These are phyloP conservation scores for Brachyptera putata DNA, from an alignment of 2,888 invertebrate species.

Conservation along the genomic window DNA sequence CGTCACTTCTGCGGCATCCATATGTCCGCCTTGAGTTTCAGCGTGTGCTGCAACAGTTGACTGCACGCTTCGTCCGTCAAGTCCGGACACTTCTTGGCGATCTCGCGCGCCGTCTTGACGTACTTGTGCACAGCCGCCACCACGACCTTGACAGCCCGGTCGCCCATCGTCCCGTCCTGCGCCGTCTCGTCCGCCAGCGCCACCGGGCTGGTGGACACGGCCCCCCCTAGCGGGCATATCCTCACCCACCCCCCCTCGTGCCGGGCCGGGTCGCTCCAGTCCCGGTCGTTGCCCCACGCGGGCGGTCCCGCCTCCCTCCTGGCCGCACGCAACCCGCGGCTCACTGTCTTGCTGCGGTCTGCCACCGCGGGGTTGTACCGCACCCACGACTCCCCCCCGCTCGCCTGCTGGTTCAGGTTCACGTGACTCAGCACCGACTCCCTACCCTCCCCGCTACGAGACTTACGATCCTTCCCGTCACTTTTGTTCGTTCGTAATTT, in stretches of 20 bases:
- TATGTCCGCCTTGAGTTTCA: slow-evolving; percentile 48
- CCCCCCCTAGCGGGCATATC: slow-evolving; percentile 60
- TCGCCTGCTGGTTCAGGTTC: slow-evolving; percentile 12
- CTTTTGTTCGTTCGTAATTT: neutral
- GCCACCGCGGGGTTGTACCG: neutral
- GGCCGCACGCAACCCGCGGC: slow-evolving; percentile 1
- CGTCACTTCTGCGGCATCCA: slow-evolving; percentile 55
- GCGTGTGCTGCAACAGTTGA: slow-evolving; percentile 46
- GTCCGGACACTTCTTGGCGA: slow-evolving; percentile 47
- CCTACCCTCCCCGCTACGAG: too few relatives aligned
- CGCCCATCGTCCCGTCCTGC: slow-evolving; percentile 33
- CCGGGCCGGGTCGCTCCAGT: slow-evolving; percentile 61
- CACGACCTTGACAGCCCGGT: slow-evolving; percentile 41
- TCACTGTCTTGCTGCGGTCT: neutral
- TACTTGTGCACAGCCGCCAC: slow-evolving; percentile 36
- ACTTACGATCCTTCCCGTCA: slow-evolving; percentile 15
- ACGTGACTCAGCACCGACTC: slow-evolving; percentile 20
- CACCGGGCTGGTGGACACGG: slow-evolving; percentile 37
- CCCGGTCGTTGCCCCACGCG: slow-evolving; percentile 67
- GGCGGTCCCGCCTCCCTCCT: slow-evolving; percentile 34
- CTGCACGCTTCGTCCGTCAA: slow-evolving; percentile 50
- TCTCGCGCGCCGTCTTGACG: slow-evolving; percentile 49
- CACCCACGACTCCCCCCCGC: slow-evolving; percentile 5
- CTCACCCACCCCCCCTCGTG: slow-evolving; percentile 73
- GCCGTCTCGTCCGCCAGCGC: slow-evolving; percentile 32